Conservation (phyloP, 2,797 vertebrate species). For the Rhincodon typus region DNA sequence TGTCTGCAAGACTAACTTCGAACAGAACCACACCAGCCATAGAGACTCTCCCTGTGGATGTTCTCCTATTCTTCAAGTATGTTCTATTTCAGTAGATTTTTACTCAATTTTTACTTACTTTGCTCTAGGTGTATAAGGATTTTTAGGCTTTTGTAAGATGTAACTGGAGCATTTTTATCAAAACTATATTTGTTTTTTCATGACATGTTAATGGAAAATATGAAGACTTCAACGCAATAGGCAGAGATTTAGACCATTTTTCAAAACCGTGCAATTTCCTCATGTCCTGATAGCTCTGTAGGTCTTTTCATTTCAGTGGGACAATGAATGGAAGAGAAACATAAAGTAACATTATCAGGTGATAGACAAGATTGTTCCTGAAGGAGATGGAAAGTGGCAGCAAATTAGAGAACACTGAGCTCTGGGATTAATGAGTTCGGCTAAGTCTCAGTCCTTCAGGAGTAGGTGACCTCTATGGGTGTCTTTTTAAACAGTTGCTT, state of each 20-base stretch:
- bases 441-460: too few species aligned
- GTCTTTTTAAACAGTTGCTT: too few species aligned
- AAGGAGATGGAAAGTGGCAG: too few species aligned
- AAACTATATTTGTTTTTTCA: background rate
- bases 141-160: background rate
- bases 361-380: too few species aligned
- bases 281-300: background rate
- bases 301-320: background rate
- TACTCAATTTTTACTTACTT: too few species aligned
- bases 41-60: background rate
- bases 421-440: too few species aligned
- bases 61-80: conserved; percentile 28
- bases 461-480: too few species aligned
- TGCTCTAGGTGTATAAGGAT: too few species aligned
- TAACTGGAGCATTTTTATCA: background rate
- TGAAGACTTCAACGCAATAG: background rate
- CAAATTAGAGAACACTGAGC: too few species aligned
- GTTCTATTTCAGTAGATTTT: too few species aligned
- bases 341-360: too few species aligned
- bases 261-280: background rate
- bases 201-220: background rate
- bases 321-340: too few species aligned
- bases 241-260: background rate
- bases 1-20: background rate
- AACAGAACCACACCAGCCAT: background rate